These are phyloP conservation scores for Anolis sagrei DNA, from an alignment of 2,113 vertebrate genomes.

Conservation along the genomic window DNA sequence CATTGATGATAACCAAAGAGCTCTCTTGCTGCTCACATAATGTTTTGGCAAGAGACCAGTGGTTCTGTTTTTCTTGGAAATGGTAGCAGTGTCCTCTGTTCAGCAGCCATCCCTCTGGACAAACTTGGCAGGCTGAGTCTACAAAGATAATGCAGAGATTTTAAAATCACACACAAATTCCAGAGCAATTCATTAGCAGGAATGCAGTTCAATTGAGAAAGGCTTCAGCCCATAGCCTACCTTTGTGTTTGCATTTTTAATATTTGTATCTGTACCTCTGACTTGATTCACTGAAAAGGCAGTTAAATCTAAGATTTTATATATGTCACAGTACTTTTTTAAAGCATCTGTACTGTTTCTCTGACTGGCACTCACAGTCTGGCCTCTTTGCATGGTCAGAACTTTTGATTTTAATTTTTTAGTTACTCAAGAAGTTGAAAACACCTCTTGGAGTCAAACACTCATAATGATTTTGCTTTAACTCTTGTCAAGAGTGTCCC, in stretches of 20 bases:
- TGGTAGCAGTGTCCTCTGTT: constrained; percentile 14
- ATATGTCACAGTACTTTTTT: background rate
- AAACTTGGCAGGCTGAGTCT: constrained; percentile 20
- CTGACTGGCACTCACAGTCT: background rate
- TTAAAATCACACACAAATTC: background rate
- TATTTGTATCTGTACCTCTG: background rate
- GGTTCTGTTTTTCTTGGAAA: background rate
- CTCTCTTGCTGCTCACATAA: background rate
- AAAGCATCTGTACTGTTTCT: background rate
- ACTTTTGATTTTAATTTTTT: background rate
- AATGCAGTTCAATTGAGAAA: background rate
- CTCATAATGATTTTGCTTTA: no score
- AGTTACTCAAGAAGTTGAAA: background rate
- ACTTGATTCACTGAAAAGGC: background rate
- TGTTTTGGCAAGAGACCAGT: constrained; percentile 14
- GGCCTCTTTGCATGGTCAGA: no score
- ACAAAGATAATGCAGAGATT: background rate
- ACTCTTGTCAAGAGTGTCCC: no score
- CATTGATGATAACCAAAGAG: constrained; percentile 3
- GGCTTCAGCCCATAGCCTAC: background rate
- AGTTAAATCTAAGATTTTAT: background rate
- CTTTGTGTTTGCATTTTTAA: background rate
- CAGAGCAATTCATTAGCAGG: background rate
- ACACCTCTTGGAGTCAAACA: no score
- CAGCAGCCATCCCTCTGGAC: constrained; percentile 27